Evolutionary conservation across 2,113 vertebrate genomes (phyloP), one percentile per base, ranked within the genome.

Genomic region (Chloropsis hardwickii): DNA sequence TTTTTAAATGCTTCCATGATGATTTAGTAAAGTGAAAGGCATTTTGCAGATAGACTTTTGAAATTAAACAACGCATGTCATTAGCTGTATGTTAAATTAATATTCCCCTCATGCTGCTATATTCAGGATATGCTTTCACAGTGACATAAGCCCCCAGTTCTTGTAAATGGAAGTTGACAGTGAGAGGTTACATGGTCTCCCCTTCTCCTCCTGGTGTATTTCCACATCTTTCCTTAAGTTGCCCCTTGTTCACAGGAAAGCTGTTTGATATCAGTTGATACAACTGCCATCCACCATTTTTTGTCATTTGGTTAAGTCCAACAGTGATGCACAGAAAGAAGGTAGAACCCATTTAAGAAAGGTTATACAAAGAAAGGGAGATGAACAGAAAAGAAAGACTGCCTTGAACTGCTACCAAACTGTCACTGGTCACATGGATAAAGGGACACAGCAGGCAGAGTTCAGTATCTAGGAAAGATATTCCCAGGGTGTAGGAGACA

Each of bases 1-100:
- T 92, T 92, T 86, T 84, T 57, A 83, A 78, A 81, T 33, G 50
- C 72, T 88, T 90, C 56, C 44, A 88, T 9, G 17, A 56, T 78
- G 80, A 83, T 86, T 94, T 92, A 88, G 69, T 71, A 83, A 94
- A 95, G 67, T 92, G 83, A 81, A 56, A 90, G 58, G 79, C 6
- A 14, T 93, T 88, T 44, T 67, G 31, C 72, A 94, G 60, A 81
- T n/a, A 82, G 45, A 45, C 65, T 94, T 83, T 4, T 92, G 91
- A 78, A 94, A 92, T 51, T 19, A 97, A 92, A 72, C 48, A 88
- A 90, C 39, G 51, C 22, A 37, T 11, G 12, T 35, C 27, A 73
- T 56, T 78, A 88, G 71, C 3, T 73, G 22, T 86, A 88, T 61
- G 53, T 94, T 65, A 86, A 95, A 78, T 64, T 22, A 81, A 51